Base-by-base conservation (phyloP, 2,113 vertebrate genomes). In the Zootoca vivipara region DNA sequence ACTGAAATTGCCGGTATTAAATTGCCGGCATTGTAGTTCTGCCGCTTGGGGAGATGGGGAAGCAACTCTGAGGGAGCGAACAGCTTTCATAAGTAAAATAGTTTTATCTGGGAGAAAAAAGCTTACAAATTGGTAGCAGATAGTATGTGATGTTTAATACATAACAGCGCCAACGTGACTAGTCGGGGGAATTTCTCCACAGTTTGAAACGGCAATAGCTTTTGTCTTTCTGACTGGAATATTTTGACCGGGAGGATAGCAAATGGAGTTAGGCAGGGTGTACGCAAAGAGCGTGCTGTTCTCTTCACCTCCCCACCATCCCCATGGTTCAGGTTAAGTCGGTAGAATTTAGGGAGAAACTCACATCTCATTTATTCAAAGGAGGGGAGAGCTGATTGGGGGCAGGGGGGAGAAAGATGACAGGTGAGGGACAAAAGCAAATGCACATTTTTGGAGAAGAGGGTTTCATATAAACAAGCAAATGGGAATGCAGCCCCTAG, bases 321-420 rank as follows among this genome's bases (percentile, higher is more conserved):
- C 46, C 46, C 46, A 9, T 52, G 46, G 46, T 70, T 91, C 80
- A 79, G 81, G 35, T 24, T 0, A 56, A 87, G 26, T 33, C 7
- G 4, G 1, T 74, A 13, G 26, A 30, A 74, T 87, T 87, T 1
- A 26, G 69, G 13, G 62, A 64, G 86, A 89, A 42, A 4, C 0
- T 5, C 42, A 78, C 46, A 69, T 15, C 38, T 69, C 28, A n/a
- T 2, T 52, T 5, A 78, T 73, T 89, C 13, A 84, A 26, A 89
- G 86, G 70, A 84, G 64, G 13, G 87, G 33, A 73, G 72, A 89
- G 28, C 38, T 85, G 7, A 70, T 86, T 77, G 0, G 0, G 0
- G 0, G 6, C n/a, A 4, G 0, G 0, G 0, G 0, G 7, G 35
- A 5, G 42, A 4, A 2, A 87, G 13, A 65, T 56, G 72, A 86